These are phyloP conservation scores for Dermatemys mawii DNA, from an alignment of 2,113 vertebrate genomes.

Conservation along the genomic window DNA sequence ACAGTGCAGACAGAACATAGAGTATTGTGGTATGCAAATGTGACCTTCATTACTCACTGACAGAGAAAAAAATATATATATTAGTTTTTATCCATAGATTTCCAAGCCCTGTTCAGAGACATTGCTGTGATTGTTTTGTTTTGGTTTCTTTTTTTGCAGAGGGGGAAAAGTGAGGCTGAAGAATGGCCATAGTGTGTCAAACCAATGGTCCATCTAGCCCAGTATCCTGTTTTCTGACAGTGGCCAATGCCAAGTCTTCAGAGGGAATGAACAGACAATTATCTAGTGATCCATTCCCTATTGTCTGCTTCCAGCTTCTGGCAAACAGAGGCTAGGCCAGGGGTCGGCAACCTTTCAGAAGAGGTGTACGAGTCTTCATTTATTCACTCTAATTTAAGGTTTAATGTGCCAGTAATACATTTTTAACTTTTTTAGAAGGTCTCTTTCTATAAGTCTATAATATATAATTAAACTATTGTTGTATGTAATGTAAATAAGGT, in stretches of 20 bases:
- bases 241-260: background rate
- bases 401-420: no score
- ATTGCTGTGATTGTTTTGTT: fast-evolving
- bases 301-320: background rate
- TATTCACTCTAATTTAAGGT: no score
- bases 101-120: background rate
- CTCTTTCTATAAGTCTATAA: no score
- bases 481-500: no score
- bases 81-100: background rate
- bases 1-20: background rate
- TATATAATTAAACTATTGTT: no score
- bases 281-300: background rate
- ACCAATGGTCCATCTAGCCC: background rate
- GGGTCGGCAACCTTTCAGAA: no score
- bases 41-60: background rate
- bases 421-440: no score
- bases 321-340: no score
- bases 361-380: no score
- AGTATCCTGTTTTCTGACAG: background rate
- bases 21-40: background rate
- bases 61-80: background rate
- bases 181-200: background rate
- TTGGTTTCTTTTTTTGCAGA: background rate
- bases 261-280: background rate
- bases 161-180: background rate